Conservation (phyloP, 2,888 invertebrate species). For the Orthosia incerta region DNA sequence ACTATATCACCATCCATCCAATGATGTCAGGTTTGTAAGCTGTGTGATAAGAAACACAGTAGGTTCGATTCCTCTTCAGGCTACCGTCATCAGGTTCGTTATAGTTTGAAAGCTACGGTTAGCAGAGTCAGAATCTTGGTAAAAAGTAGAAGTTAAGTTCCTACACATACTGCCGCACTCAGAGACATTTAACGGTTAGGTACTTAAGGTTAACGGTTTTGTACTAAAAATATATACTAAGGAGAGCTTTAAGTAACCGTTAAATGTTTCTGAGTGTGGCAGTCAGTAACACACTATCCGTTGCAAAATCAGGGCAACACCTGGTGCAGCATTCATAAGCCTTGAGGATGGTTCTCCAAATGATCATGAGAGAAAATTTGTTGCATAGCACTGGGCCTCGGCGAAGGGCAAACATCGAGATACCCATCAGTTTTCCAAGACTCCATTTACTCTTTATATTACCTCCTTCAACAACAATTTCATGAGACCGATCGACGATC, state of each 20-base stretch:
- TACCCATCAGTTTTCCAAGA: neutral
- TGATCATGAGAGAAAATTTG: neutral
- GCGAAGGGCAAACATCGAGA: neutral
- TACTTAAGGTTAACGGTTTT: too few species aligned
- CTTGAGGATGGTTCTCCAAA: neutral
- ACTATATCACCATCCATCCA: neutral
- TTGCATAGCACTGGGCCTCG: neutral
- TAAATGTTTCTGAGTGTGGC: too few species aligned
- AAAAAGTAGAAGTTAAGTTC: too few species aligned
- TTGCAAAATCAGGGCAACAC: too few species aligned
- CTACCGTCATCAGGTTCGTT: neutral
- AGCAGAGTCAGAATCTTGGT: too few species aligned
- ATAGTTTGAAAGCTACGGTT: too few species aligned
- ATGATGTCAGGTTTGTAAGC: neutral
- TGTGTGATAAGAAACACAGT: neutral
- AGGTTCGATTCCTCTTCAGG: too few species aligned
- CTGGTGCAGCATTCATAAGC: neutral
- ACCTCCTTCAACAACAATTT: conserved; percentile 22
- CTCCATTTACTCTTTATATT: conserved; percentile 10
- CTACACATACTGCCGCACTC: too few species aligned
- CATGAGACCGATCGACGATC: neutral
- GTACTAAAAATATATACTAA: too few species aligned
- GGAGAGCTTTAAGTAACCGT: too few species aligned
- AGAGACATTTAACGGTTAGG: too few species aligned
- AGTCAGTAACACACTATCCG: too few species aligned